Conservation (phyloP, 2,113 vertebrate genomes). For the Stegastes partitus region DNA sequence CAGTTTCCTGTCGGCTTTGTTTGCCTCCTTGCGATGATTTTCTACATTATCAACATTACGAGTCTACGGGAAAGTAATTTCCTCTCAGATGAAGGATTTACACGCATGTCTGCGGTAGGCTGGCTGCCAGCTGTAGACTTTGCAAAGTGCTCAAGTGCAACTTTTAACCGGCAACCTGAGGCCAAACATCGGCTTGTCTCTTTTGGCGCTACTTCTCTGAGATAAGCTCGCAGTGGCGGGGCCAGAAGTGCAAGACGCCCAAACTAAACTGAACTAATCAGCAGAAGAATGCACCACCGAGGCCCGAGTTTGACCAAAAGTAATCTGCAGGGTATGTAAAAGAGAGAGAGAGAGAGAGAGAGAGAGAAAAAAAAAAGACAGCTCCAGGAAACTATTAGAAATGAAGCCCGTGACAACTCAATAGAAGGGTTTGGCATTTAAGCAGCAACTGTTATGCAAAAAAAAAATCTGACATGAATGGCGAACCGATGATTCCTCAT, state of each 20-base stretch:
- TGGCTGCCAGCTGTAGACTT: neutral
- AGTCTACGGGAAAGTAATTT: neutral
- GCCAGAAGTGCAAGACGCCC: neutral
- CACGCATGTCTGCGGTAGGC: neutral
- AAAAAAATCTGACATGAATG: conserved; percentile 27
- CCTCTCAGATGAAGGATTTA: neutral
- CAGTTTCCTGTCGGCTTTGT: neutral
- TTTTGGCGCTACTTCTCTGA: neutral
- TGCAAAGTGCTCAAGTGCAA: neutral
- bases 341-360: too few relatives aligned
- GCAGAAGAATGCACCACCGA: neutral
- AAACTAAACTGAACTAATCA: neutral
- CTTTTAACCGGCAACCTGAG: neutral
- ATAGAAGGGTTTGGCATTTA: conserved; percentile 26
- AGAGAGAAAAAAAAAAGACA: conserved; percentile 32
- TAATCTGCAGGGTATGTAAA: conserved; percentile 24
- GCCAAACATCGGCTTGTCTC: neutral
- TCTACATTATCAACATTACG: neutral
- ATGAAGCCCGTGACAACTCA: conserved; percentile 10
- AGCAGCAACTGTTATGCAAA: conserved; percentile 10
- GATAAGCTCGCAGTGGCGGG: neutral
- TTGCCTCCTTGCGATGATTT: neutral
- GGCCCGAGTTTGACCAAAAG: conserved; percentile 35
- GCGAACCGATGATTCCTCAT: neutral
- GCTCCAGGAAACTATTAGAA: conserved; percentile 29